Evolutionary conservation across 2,797 vertebrate species (phyloP).

Genomic region (Aldrovandia affinis): DNA sequence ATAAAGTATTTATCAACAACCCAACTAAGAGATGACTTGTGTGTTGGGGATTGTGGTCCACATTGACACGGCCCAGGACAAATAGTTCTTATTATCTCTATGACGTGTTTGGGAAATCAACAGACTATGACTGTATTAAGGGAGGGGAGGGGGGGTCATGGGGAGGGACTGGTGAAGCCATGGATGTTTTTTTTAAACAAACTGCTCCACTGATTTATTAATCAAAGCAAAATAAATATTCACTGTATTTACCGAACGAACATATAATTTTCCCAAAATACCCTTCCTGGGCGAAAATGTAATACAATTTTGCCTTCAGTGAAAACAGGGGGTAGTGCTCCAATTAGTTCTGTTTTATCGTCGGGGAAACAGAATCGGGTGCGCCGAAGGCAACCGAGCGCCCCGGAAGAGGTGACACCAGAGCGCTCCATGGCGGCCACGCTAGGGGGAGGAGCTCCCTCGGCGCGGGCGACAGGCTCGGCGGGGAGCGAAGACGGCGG

Average conservation of each 20-base stretch:
- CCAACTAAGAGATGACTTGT: conserved; percentile 57
- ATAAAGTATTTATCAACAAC: conserved; percentile 74
- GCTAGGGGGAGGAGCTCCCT: not conserved
- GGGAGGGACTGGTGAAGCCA: conserved; percentile 57
- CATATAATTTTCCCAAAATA: conserved; percentile 80
- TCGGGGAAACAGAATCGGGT: conserved; percentile 69
- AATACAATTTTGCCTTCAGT: conserved; percentile 87
- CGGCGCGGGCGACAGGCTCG: not conserved
- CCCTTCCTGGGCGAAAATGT: conserved; percentile 82
- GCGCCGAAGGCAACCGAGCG: conserved; percentile 68
- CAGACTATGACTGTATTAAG: conserved; percentile 24
- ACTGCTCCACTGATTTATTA: conserved; percentile 74
- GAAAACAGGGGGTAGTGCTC: conserved; percentile 81
- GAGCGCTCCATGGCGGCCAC: not conserved
- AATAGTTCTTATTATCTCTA: conserved; percentile 63
- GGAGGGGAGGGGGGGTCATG: conserved; percentile 27
- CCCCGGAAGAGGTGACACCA: conserved; percentile 67
- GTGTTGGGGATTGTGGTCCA: conserved; percentile 44
- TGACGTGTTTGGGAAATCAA: conserved; percentile 39
- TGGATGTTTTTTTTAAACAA: conserved; percentile 69
- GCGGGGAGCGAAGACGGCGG: not conserved
- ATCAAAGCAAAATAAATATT: conserved; percentile 86
- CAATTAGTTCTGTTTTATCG: conserved; percentile 83
- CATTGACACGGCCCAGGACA: conserved; percentile 59
- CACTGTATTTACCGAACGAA: conserved; percentile 83